Conservation (phyloP, 2,113 vertebrate genomes). For the Oxygymnocypris stewartii region DNA sequence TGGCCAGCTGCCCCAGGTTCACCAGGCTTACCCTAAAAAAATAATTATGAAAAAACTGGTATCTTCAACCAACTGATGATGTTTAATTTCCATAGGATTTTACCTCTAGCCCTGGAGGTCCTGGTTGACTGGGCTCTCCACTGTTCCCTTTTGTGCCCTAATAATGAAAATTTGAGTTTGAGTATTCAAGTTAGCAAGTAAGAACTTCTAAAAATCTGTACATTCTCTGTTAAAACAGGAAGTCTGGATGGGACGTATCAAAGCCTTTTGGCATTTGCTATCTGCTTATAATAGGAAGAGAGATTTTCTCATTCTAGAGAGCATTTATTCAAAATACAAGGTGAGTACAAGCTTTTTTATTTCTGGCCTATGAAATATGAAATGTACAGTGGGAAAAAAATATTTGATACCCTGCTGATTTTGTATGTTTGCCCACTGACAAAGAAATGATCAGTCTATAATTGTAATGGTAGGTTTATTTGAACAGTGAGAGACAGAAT, state of each 20-base stretch:
- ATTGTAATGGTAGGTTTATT: too few relatives aligned
- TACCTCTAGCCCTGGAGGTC: constrained; percentile 82
- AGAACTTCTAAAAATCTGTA: too few relatives aligned
- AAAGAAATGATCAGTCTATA: too few relatives aligned
- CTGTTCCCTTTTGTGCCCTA: constrained; percentile 88
- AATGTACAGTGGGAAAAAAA: not conserved
- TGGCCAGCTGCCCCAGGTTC: constrained; percentile 78
- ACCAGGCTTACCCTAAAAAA: constrained; percentile 83
- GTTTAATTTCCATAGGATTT: constrained; percentile 44
- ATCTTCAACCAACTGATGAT: not conserved
- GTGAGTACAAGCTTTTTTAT: not conserved
- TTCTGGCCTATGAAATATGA: not conserved
- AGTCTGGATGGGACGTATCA: not conserved
- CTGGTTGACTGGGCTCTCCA: constrained; percentile 80
- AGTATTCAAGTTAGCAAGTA: constrained; percentile 39
- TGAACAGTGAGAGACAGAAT: too few relatives aligned
- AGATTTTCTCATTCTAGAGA: not conserved
- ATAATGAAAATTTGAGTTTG: constrained; percentile 44
- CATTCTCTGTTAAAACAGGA: not conserved
- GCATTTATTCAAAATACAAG: not conserved
- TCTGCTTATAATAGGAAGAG: not conserved
- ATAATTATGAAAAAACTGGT: not conserved
- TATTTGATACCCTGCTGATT: too few relatives aligned
- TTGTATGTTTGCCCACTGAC: too few relatives aligned
- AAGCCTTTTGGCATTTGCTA: not conserved